Conservation (phyloP, 2,888 invertebrate genomes). For the Nezara viridula region DNA sequence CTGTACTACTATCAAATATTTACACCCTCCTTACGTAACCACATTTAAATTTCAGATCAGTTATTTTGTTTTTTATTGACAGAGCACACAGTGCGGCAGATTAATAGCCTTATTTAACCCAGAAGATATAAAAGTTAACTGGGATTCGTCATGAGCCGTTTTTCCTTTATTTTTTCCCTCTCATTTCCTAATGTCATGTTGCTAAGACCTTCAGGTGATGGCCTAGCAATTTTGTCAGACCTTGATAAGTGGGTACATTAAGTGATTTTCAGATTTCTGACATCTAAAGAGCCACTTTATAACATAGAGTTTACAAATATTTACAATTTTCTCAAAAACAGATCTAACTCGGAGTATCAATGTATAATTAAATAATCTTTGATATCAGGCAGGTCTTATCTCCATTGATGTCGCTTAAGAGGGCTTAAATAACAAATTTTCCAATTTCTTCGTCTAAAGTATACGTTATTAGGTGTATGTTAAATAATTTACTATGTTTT, state of each 20-base stretch:
- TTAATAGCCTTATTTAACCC: background rate
- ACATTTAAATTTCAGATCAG: constrained; percentile 21
- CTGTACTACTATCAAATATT: background rate
- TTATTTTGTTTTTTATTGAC: background rate
- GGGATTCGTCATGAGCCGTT: background rate
- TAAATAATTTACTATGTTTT: no score
- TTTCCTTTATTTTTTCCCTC: background rate
- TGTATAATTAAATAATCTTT: no score
- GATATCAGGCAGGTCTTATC: no score
- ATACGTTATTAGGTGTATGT: no score
- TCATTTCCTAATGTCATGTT: background rate
- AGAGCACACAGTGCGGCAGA: background rate
- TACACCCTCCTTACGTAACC: constrained; percentile 9
- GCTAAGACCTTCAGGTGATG: background rate
- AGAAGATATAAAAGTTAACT: background rate
- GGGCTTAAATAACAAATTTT: no score
- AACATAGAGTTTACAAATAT: no score
- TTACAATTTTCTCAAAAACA: no score
- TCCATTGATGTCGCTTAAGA: no score
- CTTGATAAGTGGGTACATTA: background rate
- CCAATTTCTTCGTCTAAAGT: no score
- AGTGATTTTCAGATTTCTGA: no score
- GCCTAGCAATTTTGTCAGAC: background rate
- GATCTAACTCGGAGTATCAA: no score
- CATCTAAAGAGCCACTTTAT: no score